Evolutionary conservation across 2,888 invertebrate species (phyloP), one percentile per base, ranked within the genome.

Genomic region (Acleris sparsana): DNA sequence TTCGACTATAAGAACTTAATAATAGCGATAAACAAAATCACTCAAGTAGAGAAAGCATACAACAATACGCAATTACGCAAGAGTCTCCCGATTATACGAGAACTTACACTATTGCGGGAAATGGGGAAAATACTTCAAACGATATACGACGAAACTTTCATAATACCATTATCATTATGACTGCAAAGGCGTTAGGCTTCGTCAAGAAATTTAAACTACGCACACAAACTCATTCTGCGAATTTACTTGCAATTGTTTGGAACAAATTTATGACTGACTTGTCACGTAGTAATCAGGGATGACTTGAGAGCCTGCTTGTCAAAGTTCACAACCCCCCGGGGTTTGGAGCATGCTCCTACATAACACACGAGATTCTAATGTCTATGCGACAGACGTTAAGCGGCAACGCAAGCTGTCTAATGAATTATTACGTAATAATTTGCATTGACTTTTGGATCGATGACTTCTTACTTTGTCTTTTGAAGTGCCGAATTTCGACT

Each of bases 161-260:
- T 66, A 66, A 66, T 62, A 66, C 57, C 66, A 66, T 66, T 66
- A 62, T 62, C 61, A 33, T 48, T 61, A 39, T 62, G 39, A 44
- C 56, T 57, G 62, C 66, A 66, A 66, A 57, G 61, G 52, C 33
- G 22, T 29, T 25, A n/a, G 33, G 57, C 61, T 56, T 62, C 66
- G 61, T 66, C 57, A 66, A 65, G 65, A 61, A 66, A 66, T 62
- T 66, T 52, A 57, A 66, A 66, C 66, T 62, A 66, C 61, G 66
- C 62, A 62, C 46, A 52, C 51, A 22, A 65, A 52, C 62, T 62
- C 56, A 62, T 62, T 66, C 44, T n/a, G 33, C 52, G 56, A 66
- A 62, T 62, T 66, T 62, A 53, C 65, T 62, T 57, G 62, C 66
- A 48, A 66, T 66, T 62, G 66, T 66, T 66, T 62, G 62, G 39